A percentile compares a stretch with the other conserved stretches of the same genome.
phyloP scores from a whole-genome alignment of 2,888 invertebrate species.

The Spialia ferax region DNA sequence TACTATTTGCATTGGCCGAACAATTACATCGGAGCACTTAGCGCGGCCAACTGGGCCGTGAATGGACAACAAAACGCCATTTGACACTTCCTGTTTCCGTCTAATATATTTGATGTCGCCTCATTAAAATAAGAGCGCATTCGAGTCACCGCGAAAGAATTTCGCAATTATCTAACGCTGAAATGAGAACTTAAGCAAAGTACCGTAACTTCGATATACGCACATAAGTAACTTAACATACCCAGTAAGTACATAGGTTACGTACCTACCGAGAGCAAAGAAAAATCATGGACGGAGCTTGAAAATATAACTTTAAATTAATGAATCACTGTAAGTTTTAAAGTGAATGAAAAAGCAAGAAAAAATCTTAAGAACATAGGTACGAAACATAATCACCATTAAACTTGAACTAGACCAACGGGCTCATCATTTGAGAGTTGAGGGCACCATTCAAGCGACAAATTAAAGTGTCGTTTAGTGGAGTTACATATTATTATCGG shows the following conservation, averaged over 20 bases:
- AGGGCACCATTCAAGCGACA: no score
- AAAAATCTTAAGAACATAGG: no score
- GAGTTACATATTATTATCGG: background rate
- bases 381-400: no score
- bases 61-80: constrained; percentile 82
- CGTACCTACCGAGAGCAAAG: no score
- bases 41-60: constrained; percentile 79
- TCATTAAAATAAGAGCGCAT: constrained; percentile 57
- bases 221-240: background rate
- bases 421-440: no score
- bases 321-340: no score
- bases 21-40: constrained; percentile 84
- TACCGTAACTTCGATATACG: background rate
- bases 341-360: no score
- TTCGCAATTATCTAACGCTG: constrained; percentile 8
- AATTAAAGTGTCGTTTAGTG: no score
- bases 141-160: constrained; percentile 56
- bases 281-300: no score
- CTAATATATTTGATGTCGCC: constrained; percentile 63
- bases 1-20: constrained; percentile 79
- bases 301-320: no score
- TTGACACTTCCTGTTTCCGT: constrained; percentile 85
- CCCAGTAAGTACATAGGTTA: no score
- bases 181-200: background rate
- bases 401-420: no score